Conservation (phyloP, 2,888 invertebrate genomes). For the Acronicta aceris region DNA sequence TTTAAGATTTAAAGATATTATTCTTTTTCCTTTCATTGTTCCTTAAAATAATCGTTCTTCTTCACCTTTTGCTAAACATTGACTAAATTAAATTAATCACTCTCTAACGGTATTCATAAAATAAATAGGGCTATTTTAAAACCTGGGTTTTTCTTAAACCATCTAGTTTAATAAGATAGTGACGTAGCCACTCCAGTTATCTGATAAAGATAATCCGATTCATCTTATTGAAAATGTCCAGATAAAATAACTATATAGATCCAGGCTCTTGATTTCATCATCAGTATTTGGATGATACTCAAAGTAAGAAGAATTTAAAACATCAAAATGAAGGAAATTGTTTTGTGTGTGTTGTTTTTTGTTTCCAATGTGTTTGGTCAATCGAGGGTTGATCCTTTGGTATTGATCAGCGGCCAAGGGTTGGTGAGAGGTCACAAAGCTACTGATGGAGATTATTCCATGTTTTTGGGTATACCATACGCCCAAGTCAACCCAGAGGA, state of each 20-base stretch:
- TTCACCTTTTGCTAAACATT: no score
- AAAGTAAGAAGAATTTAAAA: slow-evolving; percentile 17
- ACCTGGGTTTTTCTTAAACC: not conserved
- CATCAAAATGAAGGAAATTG: slow-evolving; percentile 54
- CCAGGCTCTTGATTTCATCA: slow-evolving; percentile 27
- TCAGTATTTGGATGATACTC: slow-evolving; percentile 45
- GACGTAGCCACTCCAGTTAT: slow-evolving; percentile 57
- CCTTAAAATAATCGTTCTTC: no score
- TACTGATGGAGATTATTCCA: slow-evolving; percentile 77
- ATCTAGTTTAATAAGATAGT: slow-evolving; percentile 18
- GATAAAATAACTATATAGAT: slow-evolving; percentile 68
- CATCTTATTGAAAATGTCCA: slow-evolving; percentile 65
- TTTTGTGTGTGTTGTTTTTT: slow-evolving; percentile 51
- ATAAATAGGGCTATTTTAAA: no score
- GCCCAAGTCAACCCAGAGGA: slow-evolving; percentile 75
- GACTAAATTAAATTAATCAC: no score
- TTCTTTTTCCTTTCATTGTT: no score
- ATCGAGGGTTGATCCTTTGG: slow-evolving; percentile 80
- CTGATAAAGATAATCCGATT: slow-evolving; percentile 58
- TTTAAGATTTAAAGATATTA: no score
- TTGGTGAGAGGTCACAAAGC: slow-evolving; percentile 78
- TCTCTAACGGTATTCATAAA: no score
- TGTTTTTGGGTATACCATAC: slow-evolving; percentile 82
- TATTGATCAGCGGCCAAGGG: slow-evolving; percentile 76
- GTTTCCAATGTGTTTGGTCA: slow-evolving; percentile 55